Base-by-base conservation (phyloP, 2,113 vertebrate genomes). In the Carassius gibelio region DNA sequence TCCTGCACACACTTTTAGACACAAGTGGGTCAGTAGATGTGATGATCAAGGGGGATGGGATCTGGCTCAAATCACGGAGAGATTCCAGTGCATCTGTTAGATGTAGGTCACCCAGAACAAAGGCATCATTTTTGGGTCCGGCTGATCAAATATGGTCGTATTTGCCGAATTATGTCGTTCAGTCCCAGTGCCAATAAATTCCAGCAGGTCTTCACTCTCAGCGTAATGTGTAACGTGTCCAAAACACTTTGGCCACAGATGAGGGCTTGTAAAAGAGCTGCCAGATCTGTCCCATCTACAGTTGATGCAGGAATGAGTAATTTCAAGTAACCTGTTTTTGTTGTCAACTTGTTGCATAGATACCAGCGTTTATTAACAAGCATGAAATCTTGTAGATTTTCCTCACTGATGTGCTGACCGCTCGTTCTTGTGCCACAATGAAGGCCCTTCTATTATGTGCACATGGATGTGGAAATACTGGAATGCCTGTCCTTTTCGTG, bases 191-290 rank as follows among this genome's bases (percentile, higher is more conserved):
- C 91, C 84, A 90, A 90, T 90, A 92, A 91, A 92, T 93, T 93
- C 90, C 86, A 90, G 90, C 86, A 81, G 81, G 83, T 91, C 89
- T 90, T 89, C 86, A 82, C 87, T 90, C 85, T 87, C 48, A 78
- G 87, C 81, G 75, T 86, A 71, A 87, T 87, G 89, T 93, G 93
- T 91, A 91, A 93, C 89, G 90, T 94, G 93, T 93, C 92, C 92
- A 92, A 88, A 83, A 86, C 84, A 69, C 83, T 93, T 91, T 88
- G 88, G 89, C 90, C 90, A 90, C 89, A 91, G 89, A 84, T 61
- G 75, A 86, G 75, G 34, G 36, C 69, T 84, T 10, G 10, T 11
- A 52, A 81, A 76, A 64, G 34, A 59, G 76, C 77, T 86, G 85
- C 82, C 82, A 84, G 77, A 79, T 88, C 61, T 69, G 68, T 88